Percentiles rank a stretch among this genome's conserved stretches.
These are phyloP conservation scores for Semaprochilodus insignis DNA, from an alignment of 2,797 vertebrate species.

Conservation along the genomic window DNA sequence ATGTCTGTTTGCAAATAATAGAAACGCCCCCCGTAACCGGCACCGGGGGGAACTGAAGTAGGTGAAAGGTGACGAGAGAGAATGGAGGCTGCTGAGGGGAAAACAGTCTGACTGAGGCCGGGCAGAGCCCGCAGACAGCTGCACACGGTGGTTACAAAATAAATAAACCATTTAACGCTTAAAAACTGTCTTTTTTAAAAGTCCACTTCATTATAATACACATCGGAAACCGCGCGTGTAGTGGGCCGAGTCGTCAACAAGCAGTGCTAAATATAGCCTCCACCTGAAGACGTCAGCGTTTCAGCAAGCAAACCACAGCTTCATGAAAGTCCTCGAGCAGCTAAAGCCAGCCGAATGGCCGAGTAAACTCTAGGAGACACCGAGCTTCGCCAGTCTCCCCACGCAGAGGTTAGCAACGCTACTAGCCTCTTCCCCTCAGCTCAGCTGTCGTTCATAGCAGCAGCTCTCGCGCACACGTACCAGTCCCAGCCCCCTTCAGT, in stretches of 20 bases:
- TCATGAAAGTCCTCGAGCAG: neutral
- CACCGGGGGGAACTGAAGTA: slow-evolving; percentile 4
- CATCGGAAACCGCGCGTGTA: neutral
- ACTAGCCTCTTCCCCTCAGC: slow-evolving; percentile 50
- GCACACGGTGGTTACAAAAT: neutral
- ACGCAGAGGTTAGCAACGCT: slow-evolving; percentile 7
- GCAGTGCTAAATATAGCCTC: neutral
- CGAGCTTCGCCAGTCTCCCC: slow-evolving; percentile 60
- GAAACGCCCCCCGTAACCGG: neutral
- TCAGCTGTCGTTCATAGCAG: slow-evolving; percentile 76
- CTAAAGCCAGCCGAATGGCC: neutral
- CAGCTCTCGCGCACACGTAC: slow-evolving; percentile 71
- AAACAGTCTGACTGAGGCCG: neutral
- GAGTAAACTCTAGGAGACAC: slow-evolving; percentile 71
- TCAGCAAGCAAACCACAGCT: neutral
- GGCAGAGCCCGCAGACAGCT: neutral
- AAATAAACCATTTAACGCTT: neutral
- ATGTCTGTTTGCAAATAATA: slow-evolving; percentile 36
- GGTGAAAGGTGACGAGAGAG: slow-evolving; percentile 48
- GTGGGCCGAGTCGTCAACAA: neutral
- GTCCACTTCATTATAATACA: too few relatives aligned
- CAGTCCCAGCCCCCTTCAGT: slow-evolving; percentile 53
- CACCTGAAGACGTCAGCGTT: neutral
- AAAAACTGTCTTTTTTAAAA: neutral
- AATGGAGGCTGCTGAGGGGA: neutral